Evolutionary conservation across 2,888 invertebrate species (phyloP), one percentile per base, ranked within the genome.

Genomic region (Harmothoe impar): DNA sequence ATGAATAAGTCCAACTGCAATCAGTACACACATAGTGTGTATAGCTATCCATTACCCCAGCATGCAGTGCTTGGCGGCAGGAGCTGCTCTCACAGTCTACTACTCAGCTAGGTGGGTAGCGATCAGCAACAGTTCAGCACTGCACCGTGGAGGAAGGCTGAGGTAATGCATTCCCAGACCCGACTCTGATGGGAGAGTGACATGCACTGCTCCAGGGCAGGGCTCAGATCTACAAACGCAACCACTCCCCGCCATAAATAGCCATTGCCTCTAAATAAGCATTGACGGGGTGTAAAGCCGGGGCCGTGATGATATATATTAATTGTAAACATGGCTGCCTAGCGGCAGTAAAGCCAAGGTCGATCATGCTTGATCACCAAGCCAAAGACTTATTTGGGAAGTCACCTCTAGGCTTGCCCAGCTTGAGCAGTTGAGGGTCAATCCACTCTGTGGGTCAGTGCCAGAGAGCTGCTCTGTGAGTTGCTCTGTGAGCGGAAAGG

Each of bases 381-480:
- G n/a, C n/a, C 68, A 68, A 68, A 68, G 68, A 68, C 15, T 5
- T n/a, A 68, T n/a, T n/a, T 7, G 68, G 5, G 5, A 15, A 23
- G 68, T 5, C 5, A 12, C 12, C 17, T n/a, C n/a, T 7, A n/a
- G n/a, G 68, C 68, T 68, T 5, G 20, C n/a, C 68, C 68, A 15
- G 12, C 5, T n/a, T n/a, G n/a, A n/a, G n/a, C n/a, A n/a, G n/a
- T n/a, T n/a, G n/a, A n/a, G n/a, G n/a, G n/a, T n/a, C n/a, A n/a
- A n/a, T n/a, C n/a, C n/a, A n/a, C n/a, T n/a, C 17, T 15, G 17
- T 68, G 68, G n/a, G n/a, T 5, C 68, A 68, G 68, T n/a, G 68
- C 68, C 68, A 68, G 68, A 68, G 54, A 52, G 68, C 68, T 68
- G 68, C 68, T 68, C 68, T 10, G 54, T 52, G 54, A 52, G 54